Percentiles rank a stretch among this genome's conserved stretches.
Conservation (phyloP, 2,797 vertebrate species). For the Falco concolor region DNA sequence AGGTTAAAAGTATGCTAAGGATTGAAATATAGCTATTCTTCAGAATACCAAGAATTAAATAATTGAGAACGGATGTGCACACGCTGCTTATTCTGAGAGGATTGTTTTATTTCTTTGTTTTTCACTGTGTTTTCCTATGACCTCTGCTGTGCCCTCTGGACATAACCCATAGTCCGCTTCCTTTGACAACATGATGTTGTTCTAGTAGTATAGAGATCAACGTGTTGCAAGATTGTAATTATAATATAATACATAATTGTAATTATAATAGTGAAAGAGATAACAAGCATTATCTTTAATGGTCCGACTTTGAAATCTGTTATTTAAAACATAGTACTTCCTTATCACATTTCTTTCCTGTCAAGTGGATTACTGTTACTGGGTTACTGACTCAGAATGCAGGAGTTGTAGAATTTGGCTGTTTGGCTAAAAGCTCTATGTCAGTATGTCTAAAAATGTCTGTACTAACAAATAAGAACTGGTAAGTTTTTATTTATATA, state of each 20-base stretch:
- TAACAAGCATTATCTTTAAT: background rate
- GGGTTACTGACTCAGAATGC: background rate
- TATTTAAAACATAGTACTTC: background rate
- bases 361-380: background rate
- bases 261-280: background rate
- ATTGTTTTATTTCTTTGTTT: background rate
- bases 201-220: background rate
- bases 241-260: background rate
- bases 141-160: background rate
- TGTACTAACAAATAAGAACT: background rate
- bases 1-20: background rate
- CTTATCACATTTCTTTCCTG: background rate
- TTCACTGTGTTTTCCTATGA: background rate
- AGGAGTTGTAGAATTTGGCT: background rate
- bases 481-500: too few species aligned
- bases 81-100: background rate
- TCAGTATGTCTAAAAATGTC: background rate
- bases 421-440: background rate
- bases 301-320: background rate
- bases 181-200: background rate
- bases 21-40: background rate
- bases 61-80: background rate
- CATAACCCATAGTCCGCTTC: background rate
- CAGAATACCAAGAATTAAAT: background rate
- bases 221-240: background rate